Evolutionary conservation across 37 sponge, comb jelly and placozoan genomes (phyloP).

Genomic region (Aplysina aerophoba): DNA sequence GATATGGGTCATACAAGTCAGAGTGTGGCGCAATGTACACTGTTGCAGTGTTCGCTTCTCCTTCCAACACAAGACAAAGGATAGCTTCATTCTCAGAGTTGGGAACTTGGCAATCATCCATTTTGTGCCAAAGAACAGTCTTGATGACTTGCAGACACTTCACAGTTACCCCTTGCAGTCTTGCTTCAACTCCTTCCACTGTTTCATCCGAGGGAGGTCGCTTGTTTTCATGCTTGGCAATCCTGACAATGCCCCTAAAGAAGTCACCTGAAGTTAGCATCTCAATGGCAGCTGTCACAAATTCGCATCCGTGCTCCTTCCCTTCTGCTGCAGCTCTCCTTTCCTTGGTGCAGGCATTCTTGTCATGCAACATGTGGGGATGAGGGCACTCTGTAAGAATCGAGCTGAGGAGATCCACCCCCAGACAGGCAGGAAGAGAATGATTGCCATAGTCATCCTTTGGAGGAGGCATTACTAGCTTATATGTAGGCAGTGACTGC

Average conservation of each 20-base stretch:
- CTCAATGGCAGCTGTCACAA: not conserved
- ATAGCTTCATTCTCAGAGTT: not conserved
- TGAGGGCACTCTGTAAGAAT: slow-evolving; percentile 47
- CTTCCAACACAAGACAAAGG: not conserved
- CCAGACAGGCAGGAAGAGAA: slow-evolving; percentile 39
- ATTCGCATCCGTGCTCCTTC: not conserved
- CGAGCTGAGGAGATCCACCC: slow-evolving; percentile 37
- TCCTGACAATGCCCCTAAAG: not conserved
- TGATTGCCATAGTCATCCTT: slow-evolving; percentile 26
- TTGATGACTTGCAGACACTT: slow-evolving; percentile 29
- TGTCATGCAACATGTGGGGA: not conserved
- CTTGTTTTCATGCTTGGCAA: not conserved
- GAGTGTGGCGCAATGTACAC: slow-evolving; percentile 23
- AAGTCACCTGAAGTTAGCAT: not conserved
- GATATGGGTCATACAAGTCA: not conserved
- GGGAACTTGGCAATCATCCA: not conserved
- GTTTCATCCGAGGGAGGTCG: slow-evolving; percentile 17
- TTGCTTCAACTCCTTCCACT: not conserved
- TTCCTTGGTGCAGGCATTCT: slow-evolving; percentile 43
- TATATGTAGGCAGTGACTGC: not conserved
- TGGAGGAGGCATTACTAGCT: slow-evolving; percentile 20
- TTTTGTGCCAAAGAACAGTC: slow-evolving; percentile 5
- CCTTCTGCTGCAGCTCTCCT: slow-evolving; percentile 6
- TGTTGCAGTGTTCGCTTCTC: not conserved
- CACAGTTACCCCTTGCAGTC: not conserved